phyloP scores from a whole-genome alignment of 53 echinoderm and acorn worm species.

The Mesocentrotus franciscanus region DNA sequence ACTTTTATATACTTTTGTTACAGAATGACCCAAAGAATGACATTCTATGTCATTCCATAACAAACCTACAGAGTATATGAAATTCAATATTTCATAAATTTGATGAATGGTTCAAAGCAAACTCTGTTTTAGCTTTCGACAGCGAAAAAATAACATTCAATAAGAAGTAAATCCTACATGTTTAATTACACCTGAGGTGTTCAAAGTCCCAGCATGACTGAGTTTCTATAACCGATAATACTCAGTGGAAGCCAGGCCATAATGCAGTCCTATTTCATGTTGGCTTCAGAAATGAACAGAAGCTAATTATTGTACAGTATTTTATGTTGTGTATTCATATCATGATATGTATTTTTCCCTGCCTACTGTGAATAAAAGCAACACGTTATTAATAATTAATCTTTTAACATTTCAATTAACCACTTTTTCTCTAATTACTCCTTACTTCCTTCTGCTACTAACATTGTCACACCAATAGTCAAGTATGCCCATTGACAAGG shows the following conservation, averaged over 20 bases:
- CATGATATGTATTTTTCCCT: neutral
- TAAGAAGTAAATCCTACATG: neutral
- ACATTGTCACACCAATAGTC: constrained; percentile 55
- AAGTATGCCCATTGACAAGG: constrained; percentile 59
- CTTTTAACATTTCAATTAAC: neutral
- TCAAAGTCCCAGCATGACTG: neutral
- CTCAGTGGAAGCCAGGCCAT: neutral
- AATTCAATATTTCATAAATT: no score
- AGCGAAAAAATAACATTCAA: neutral
- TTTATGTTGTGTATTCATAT: neutral
- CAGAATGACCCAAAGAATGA: no score
- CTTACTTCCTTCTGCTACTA: constrained; percentile 28
- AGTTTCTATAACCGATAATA: neutral
- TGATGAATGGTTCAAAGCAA: no score
- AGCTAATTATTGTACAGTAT: neutral
- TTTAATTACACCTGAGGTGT: neutral
- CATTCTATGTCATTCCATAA: no score
- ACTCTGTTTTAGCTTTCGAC: neutral
- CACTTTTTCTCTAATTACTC: neutral
- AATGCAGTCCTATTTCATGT: neutral
- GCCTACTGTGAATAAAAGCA: neutral
- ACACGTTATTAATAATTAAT: neutral
- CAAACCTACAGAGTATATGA: no score
- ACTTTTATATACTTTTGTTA: no score
- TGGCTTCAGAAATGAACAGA: neutral